phyloP scores from a whole-genome alignment of 2,888 invertebrate genomes.

The Troglohyphantes excavatus region DNA sequence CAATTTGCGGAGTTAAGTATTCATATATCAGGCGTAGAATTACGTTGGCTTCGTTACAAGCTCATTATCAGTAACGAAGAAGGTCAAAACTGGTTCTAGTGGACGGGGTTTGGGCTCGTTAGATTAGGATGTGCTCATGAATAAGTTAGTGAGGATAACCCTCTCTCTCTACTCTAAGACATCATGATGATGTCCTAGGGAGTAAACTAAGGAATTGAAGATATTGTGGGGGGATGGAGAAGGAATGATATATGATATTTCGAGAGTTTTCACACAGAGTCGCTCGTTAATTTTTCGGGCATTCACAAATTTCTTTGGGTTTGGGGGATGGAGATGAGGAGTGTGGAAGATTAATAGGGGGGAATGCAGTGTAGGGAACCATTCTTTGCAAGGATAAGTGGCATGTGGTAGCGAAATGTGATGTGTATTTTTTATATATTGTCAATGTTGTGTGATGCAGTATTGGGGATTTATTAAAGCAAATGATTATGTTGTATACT shows the following conservation, averaged over 20 bases:
- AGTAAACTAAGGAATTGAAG: neutral
- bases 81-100: conserved; percentile 32
- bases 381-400: no score
- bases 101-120: conserved; percentile 22
- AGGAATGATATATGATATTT: conserved; percentile 22
- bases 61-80: conserved; percentile 56
- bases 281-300: conserved; percentile 36
- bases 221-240: neutral
- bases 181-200: neutral
- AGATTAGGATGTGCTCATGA: conserved; percentile 38
- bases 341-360: conserved; percentile 5
- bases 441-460: no score
- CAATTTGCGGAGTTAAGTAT: conserved; percentile 34
- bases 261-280: conserved; percentile 11
- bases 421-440: no score
- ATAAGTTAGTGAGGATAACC: conserved; percentile 36
- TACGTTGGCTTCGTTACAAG: conserved; percentile 44
- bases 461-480: no score
- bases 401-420: no score
- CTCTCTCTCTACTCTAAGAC: neutral
- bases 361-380: neutral
- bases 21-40: conserved; percentile 39
- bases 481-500: no score
- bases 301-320: conserved; percentile 8
- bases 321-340: neutral